phyloP scores from a whole-genome alignment of 1,140 invertebrate species.

The Euura saliciscinereae region DNA sequence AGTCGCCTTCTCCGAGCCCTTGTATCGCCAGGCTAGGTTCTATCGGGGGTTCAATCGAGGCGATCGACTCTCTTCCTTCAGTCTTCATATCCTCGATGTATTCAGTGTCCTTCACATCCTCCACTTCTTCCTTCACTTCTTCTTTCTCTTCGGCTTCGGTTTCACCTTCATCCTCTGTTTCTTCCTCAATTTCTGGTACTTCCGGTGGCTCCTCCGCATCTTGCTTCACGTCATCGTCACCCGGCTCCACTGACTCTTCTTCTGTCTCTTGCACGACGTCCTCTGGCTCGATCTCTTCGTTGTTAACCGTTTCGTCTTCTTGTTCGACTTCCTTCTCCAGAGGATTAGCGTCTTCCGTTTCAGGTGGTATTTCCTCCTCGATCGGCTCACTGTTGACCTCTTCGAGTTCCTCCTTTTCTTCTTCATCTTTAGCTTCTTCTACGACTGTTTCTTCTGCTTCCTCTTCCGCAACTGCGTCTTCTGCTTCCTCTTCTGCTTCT shows the following conservation, averaged over 20 bases:
- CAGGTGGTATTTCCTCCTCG: not conserved
- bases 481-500: conserved; percentile 10
- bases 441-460: not conserved
- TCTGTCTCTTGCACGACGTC: not conserved
- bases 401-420: not conserved
- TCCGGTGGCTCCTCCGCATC: not conserved
- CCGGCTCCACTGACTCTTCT: not conserved
- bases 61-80: not conserved
- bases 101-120: not conserved
- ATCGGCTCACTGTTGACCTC: not conserved
- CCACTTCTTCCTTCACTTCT: not conserved
- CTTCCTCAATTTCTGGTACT: not conserved
- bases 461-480: not conserved
- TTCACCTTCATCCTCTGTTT: not conserved
- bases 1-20: conserved; percentile 17
- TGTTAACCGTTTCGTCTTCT: not conserved
- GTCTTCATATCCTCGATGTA: not conserved
- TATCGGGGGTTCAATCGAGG: not conserved
- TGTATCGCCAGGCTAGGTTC: conserved; percentile 7
- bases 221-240: not conserved
- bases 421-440: conserved; percentile 10
- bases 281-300: not conserved
- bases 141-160: not conserved
- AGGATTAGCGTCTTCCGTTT: not conserved
- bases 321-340: not conserved